Percentiles rank a stretch among this genome's conserved stretches.
These are phyloP conservation scores for Chaitophorus viminalis DNA, from an alignment of 2,888 invertebrate species.

Conservation along the genomic window DNA sequence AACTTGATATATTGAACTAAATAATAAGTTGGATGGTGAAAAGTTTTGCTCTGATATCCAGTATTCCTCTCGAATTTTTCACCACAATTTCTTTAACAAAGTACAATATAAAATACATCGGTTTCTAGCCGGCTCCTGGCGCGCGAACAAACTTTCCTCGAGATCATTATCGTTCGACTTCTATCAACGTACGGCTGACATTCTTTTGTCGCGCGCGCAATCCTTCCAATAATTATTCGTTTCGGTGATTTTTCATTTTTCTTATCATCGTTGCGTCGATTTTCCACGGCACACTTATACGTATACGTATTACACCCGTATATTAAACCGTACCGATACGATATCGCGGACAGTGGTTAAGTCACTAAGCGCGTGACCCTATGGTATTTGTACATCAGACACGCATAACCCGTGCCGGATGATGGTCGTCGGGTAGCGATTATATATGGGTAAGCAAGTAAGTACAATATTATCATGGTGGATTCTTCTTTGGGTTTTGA, in stretches of 20 bases:
- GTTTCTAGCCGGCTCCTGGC: neutral
- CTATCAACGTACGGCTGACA: neutral
- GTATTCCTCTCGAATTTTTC: neutral
- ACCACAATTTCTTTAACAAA: constrained; percentile 20
- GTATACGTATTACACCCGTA: too few relatives aligned
- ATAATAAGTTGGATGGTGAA: constrained; percentile 33
- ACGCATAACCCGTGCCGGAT: too few relatives aligned
- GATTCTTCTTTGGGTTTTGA: too few relatives aligned
- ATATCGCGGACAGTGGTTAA: too few relatives aligned
- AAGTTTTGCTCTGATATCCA: constrained; percentile 43
- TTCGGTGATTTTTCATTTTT: neutral
- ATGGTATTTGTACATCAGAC: too few relatives aligned
- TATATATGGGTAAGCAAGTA: too few relatives aligned
- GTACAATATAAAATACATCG: constrained; percentile 32
- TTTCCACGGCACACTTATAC: too few relatives aligned
- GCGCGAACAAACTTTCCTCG: neutral
- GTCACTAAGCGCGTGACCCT: too few relatives aligned
- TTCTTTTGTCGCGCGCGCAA: too few relatives aligned
- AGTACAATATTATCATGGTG: too few relatives aligned
- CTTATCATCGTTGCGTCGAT: neutral
- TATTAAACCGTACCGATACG: too few relatives aligned
- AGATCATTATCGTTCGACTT: constrained; percentile 39
- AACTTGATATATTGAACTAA: constrained; percentile 19
- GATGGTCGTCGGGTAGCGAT: too few relatives aligned
- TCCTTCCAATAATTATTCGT: neutral